Evolutionary conservation across 1,140 invertebrate genomes (phyloP).

Genomic region (Penaeus vannamei): DNA sequence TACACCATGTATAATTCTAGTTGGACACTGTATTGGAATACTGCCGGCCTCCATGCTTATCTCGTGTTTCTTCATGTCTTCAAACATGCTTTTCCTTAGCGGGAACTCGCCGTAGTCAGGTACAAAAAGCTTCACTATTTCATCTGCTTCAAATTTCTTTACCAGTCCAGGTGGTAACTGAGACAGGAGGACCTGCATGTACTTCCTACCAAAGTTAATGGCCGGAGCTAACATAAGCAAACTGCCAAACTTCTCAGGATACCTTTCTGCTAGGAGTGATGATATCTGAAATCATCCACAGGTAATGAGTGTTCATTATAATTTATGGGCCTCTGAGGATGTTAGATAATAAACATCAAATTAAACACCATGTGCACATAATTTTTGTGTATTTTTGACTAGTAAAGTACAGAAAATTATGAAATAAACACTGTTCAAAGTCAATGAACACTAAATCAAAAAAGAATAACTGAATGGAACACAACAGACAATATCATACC

Average conservation of each 20-base stretch:
- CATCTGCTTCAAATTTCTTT: slow-evolving; percentile 40
- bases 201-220: slow-evolving; percentile 35
- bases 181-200: slow-evolving; percentile 19
- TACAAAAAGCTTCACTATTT: slow-evolving; percentile 12
- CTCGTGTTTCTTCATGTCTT: slow-evolving; percentile 30
- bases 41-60: neutral
- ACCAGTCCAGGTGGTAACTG: neutral
- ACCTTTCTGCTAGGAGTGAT: neutral
- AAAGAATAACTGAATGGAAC: neutral
- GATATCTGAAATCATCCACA: slow-evolving; percentile 21
- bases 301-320: neutral
- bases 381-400: neutral
- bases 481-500: neutral
- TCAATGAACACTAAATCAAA: no score
- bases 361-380: neutral
- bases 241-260: slow-evolving; percentile 35
- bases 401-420: no score
- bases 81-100: slow-evolving; percentile 4
- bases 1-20: slow-evolving; percentile 46
- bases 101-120: slow-evolving; percentile 48
- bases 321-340: no score
- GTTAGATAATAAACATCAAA: no score
- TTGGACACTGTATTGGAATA: slow-evolving; percentile 5
- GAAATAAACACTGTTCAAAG: neutral
- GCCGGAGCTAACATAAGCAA: slow-evolving; percentile 45